Evolutionary conservation across 1,140 invertebrate species (phyloP), one percentile per base, ranked within the genome.

Genomic region (Xylocopa sonorina): DNA sequence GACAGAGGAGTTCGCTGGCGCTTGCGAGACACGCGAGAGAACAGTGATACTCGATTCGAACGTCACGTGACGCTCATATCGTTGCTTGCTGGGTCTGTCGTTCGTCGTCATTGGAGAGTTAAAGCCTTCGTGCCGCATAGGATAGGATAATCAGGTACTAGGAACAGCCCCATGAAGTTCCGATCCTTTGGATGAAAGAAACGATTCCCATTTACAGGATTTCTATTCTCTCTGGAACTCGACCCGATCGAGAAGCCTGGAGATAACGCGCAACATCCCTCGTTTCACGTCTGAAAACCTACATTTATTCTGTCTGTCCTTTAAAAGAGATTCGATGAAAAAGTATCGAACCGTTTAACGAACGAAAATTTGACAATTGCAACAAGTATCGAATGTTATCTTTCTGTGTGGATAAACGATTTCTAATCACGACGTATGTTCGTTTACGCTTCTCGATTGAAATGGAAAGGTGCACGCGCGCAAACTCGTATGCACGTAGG

Each of bases 121-220:
- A 64, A 51, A 69, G 62, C 57, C n/a, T 63, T 63, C 80, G 84
- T 83, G 82, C 84, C 86, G 85, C 89, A 87, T n/a, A 87, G 89
- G 89, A 90, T 89, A 88, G 89, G 89, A 90, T 88, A 87, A 89
- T 91, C 90, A 91, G 90, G 90, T 91, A 91, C 90, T 87, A 91
- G 90, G 90, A 91, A 91, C 90, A 91, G 89, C 75, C 90, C 82
- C 46, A 79, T 60, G 63, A 82, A 88, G 82, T 89, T 82, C 86
- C 79, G n/a, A 87, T 88, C 85, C 87, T 89, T 88, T 86, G 88
- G 72, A 80, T 79, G 43, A 72, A 50, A 57, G 66, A 67, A 55
- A 41, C 9, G 27, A 21, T 34, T 34, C 10, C 14, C 12, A 29
- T 34, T 21, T 62, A n/a, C n/a, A n/a, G n/a, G n/a, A n/a, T n/a